A percentile compares a stretch with the other conserved stretches of the same genome.
Evolutionary conservation across 2,113 vertebrate genomes (phyloP).

Genomic region (Mionectes macconnelli): DNA sequence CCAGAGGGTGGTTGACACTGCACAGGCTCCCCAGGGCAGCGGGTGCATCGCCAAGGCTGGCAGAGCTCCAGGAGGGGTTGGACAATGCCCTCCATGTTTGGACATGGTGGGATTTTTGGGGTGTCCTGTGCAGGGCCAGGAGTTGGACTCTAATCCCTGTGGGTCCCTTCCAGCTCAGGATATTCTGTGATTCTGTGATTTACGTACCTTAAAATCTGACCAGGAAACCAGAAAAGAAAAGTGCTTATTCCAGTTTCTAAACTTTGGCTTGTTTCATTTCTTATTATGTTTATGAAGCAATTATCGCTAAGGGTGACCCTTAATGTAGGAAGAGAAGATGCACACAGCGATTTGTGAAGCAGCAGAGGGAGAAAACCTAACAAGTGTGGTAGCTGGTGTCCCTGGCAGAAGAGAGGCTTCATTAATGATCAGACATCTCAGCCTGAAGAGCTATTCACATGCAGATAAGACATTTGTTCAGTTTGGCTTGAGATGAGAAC

Average conservation of each 20-base stretch:
- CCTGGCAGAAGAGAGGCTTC: not conserved
- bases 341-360: rapidly evolving
- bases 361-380: not conserved
- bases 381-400: not conserved
- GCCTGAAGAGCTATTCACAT: not conserved
- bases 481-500: not conserved
- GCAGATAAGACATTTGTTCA: not conserved
- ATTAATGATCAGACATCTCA: not conserved
- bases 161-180: not conserved
- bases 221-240: not conserved
- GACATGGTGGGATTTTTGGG: too few species aligned
- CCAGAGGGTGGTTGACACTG: not conserved
- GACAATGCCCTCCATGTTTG: too few species aligned
- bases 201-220: not conserved
- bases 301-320: not conserved
- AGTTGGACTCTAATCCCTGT: not conserved
- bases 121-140: not conserved
- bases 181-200: not conserved
- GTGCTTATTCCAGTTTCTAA: not conserved
- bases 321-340: not conserved
- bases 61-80: not conserved
- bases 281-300: not conserved
- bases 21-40: not conserved
- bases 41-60: not conserved
- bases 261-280: not conserved